Evolutionary conservation across 2,888 invertebrate genomes (phyloP).

Genomic region (Camponotus fellah): DNA sequence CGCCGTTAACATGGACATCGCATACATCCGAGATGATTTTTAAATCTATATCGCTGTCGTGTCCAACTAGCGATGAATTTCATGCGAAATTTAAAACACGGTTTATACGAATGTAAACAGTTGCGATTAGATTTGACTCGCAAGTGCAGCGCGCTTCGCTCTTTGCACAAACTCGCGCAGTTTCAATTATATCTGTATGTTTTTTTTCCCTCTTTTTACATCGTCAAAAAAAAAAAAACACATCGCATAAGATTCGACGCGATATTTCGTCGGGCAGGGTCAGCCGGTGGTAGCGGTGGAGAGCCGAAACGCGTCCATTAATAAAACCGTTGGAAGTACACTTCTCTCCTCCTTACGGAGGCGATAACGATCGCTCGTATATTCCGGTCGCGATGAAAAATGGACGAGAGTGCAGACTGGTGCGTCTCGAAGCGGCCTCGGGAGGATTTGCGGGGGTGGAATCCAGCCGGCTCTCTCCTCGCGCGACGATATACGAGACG

Average conservation of each 20-base stretch:
- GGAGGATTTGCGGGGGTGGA: slow-evolving; percentile 73
- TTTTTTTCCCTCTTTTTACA: slow-evolving; percentile 9
- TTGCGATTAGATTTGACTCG: slow-evolving; percentile 33
- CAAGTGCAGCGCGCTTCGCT: not conserved
- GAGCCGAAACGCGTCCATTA: slow-evolving; percentile 50
- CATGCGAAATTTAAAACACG: slow-evolving; percentile 47
- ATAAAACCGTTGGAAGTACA: slow-evolving; percentile 47
- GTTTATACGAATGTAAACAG: slow-evolving; percentile 41
- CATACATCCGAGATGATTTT: slow-evolving; percentile 49
- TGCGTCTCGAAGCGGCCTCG: slow-evolving; percentile 65
- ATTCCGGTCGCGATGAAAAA: slow-evolving; percentile 71
- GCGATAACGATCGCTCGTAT: slow-evolving; percentile 72
- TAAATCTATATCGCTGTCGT: slow-evolving; percentile 53
- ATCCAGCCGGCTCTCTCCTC: slow-evolving; percentile 67
- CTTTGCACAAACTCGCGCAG: not conserved
- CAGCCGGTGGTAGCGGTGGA: slow-evolving; percentile 14
- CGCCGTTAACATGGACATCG: slow-evolving; percentile 55
- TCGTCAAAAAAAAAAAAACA: slow-evolving; percentile 1
- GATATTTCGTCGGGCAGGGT: slow-evolving; percentile 27
- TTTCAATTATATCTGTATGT: slow-evolving; percentile 29
- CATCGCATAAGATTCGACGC: slow-evolving; percentile 9
- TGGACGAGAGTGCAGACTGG: slow-evolving; percentile 65
- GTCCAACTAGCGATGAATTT: slow-evolving; percentile 37
- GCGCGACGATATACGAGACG: slow-evolving; percentile 72
- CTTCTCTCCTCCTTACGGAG: slow-evolving; percentile 35